phyloP scores from a whole-genome alignment of 2,113 vertebrate genomes.

The Tylochromis polylepis region DNA sequence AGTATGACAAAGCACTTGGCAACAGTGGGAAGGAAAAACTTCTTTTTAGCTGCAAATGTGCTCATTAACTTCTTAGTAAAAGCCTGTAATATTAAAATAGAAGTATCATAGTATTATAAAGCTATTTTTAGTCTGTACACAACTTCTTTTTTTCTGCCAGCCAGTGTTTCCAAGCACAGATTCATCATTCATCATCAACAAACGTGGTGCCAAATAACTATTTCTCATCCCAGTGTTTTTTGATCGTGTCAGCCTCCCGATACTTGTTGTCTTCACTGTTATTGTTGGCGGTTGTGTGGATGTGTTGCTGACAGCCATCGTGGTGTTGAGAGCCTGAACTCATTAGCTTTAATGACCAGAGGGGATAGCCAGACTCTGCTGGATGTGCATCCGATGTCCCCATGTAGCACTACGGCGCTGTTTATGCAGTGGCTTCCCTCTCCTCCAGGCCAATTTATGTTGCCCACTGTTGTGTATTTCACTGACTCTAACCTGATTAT shows the following conservation, averaged over 20 bases:
- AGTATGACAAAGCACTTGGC: background rate
- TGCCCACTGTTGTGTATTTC: conserved; percentile 45
- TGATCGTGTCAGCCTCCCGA: background rate
- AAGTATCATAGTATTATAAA: background rate
- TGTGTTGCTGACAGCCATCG: conserved; percentile 4
- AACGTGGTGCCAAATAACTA: background rate
- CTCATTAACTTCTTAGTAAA: background rate
- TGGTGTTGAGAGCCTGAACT: conserved; percentile 31
- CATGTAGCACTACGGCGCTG: conserved; percentile 5
- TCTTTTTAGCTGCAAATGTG: background rate
- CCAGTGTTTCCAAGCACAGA: background rate
- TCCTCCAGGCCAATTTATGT: conserved; percentile 48
- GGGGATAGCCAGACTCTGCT: background rate
- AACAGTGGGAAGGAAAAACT: background rate
- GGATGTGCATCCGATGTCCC: conserved; percentile 13
- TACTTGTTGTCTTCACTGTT: background rate
- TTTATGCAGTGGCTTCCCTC: conserved; percentile 27
- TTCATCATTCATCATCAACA: background rate
- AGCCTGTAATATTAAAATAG: background rate
- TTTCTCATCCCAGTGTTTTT: background rate
- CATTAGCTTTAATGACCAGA: conserved; percentile 49
- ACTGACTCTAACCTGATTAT: conserved; percentile 62
- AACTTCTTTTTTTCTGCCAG: background rate
- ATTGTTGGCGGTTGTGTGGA: background rate
- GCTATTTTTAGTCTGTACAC: background rate